Percentiles rank a stretch among this genome's conserved stretches.
These are phyloP conservation scores for Zhengitettix transpicula DNA, from an alignment of 2,888 invertebrate genomes.

Conservation along the genomic window DNA sequence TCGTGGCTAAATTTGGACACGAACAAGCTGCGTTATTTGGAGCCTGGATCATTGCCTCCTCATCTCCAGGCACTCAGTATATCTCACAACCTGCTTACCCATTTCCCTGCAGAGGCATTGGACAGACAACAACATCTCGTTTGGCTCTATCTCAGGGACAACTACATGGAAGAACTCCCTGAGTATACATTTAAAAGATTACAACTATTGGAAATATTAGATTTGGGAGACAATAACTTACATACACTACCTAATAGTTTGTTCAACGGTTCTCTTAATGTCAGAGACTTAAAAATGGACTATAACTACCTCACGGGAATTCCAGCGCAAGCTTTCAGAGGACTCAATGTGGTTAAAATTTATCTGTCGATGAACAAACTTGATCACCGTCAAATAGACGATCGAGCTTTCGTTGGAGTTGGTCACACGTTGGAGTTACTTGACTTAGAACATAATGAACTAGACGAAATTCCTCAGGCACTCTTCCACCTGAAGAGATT, in stretches of 20 bases:
- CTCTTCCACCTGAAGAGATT: conserved; percentile 15
- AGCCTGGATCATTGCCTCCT: conserved; percentile 18
- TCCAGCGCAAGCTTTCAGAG: conserved; percentile 20
- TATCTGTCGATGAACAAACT: conserved; percentile 18
- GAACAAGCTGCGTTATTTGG: conserved; percentile 18
- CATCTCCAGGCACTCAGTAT: conserved; percentile 18
- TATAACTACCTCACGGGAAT: conserved; percentile 22
- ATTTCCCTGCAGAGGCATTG: conserved; percentile 18
- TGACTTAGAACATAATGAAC: conserved; percentile 17
- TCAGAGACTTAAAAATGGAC: conserved; percentile 23
- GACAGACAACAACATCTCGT: conserved; percentile 7
- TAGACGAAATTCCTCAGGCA: conserved; percentile 15
- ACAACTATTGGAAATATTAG: conserved; percentile 18
- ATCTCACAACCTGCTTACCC: conserved; percentile 18
- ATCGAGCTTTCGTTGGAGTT: conserved; percentile 18
- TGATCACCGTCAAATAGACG: conserved; percentile 14
- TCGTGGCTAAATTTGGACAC: conserved; percentile 21
- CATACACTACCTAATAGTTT: conserved; percentile 15
- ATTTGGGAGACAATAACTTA: conserved; percentile 22
- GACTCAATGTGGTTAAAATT: conserved; percentile 20
- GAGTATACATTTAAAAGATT: conserved; percentile 14
- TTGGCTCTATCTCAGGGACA: conserved; percentile 18
- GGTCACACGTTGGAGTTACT: conserved; percentile 17
- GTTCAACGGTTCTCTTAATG: conserved; percentile 16
- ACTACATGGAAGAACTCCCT: conserved; percentile 19